Evolutionary conservation across 2,113 vertebrate genomes (phyloP).

Genomic region (Taxidea taxus): DNA sequence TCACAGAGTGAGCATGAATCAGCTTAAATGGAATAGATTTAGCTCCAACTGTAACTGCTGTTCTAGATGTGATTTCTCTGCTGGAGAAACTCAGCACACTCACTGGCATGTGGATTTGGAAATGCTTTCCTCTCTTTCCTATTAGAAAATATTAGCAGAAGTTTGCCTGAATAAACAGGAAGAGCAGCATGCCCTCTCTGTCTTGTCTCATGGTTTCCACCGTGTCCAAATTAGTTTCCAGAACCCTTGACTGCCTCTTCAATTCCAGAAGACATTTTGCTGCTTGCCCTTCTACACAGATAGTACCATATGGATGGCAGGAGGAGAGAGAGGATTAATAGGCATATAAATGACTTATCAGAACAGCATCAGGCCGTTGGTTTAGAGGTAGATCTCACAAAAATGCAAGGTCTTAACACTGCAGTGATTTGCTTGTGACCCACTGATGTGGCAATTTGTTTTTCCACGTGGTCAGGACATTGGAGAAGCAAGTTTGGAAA

Average conservation of each 20-base stretch:
- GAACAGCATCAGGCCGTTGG: neutral
- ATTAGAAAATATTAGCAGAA: neutral
- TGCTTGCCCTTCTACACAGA: neutral
- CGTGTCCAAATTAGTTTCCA: neutral
- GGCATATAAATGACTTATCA: neutral
- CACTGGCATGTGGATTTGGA: neutral
- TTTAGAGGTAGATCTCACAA: neutral
- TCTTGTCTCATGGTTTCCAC: neutral
- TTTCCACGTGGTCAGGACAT: neutral
- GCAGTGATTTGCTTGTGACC: neutral
- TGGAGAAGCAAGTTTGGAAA: neutral
- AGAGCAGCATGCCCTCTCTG: accelerated
- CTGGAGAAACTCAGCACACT: neutral
- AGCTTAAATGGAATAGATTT: neutral
- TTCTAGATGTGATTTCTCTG: neutral
- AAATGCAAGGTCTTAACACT: neutral
- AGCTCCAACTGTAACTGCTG: neutral
- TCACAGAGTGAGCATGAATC: neutral
- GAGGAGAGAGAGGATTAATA: neutral
- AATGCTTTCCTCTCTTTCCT: neutral
- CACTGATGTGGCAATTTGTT: neutral
- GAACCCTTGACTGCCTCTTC: neutral
- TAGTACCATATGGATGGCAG: neutral
- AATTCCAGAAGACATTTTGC: neutral
- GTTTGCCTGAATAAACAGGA: neutral